A percentile compares a stretch with the other conserved stretches of the same genome.
These are phyloP conservation scores for Enteromius unitaeniatus DNA, from an alignment of 2,797 vertebrate species.

Conservation along the genomic window DNA sequence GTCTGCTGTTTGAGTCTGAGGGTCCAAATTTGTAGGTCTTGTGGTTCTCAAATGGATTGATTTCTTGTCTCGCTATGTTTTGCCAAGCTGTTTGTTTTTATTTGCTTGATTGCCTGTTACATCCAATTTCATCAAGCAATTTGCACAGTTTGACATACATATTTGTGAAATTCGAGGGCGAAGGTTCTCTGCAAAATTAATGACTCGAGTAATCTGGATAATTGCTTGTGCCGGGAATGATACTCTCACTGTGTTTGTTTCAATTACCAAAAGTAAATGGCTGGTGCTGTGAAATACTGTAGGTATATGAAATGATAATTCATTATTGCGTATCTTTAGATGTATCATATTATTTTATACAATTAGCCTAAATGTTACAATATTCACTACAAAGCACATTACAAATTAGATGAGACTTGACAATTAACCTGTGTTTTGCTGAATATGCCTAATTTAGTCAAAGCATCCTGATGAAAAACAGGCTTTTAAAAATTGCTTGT, in stretches of 20 bases:
- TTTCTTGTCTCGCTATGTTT: background rate
- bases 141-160: slow-evolving; percentile 36
- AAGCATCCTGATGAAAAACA: background rate
- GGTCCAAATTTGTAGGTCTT: background rate
- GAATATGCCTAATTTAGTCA: background rate
- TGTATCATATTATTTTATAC: slow-evolving; percentile 6
- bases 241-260: slow-evolving; percentile 18
- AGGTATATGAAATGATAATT: background rate
- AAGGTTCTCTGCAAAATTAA: slow-evolving; percentile 35
- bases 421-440: background rate
- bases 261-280: slow-evolving; percentile 9
- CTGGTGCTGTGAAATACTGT: background rate
- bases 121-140: slow-evolving; percentile 29
- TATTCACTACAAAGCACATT: background rate
- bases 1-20: slow-evolving; percentile 3
- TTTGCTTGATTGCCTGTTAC: slow-evolving; percentile 23
- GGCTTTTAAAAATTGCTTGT: background rate
- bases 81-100: slow-evolving; percentile 29
- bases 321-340: background rate
- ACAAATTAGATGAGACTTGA: background rate
- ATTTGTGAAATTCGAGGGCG: slow-evolving; percentile 30
- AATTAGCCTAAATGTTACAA: background rate
- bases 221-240: slow-evolving; percentile 36
- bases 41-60: background rate
- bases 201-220: slow-evolving; percentile 38